Evolutionary conservation across 2,888 invertebrate genomes (phyloP).

Genomic region (Drosophila sordidapex): DNA sequence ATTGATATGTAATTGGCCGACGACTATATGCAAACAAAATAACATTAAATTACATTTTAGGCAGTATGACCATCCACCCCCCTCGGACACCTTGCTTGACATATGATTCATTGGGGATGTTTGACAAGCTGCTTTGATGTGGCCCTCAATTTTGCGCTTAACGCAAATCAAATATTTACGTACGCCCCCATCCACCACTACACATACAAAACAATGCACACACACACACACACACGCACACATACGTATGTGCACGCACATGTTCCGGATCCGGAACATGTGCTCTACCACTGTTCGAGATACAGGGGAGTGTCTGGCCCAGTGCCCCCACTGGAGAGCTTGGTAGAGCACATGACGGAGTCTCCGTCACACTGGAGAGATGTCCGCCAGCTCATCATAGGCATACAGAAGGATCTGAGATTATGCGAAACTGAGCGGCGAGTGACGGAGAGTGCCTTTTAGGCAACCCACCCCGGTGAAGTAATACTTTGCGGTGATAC

Average conservation of each 20-base stretch:
- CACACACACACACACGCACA: constrained; percentile 2
- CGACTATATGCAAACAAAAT: constrained; percentile 49
- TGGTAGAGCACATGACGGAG: too few relatives aligned
- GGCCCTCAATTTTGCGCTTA: constrained; percentile 55
- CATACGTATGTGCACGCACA: constrained; percentile 22
- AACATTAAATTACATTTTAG: constrained; percentile 75
- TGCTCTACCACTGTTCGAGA: too few relatives aligned
- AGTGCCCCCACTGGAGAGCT: too few relatives aligned
- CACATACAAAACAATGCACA: constrained; percentile 10
- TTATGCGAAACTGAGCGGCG: too few relatives aligned
- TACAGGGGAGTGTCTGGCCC: too few relatives aligned
- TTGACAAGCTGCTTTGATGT: constrained; percentile 70
- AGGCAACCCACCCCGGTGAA: too few relatives aligned
- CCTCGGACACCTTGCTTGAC: background rate
- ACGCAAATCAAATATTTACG: constrained; percentile 78
- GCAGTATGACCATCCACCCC: constrained; percentile 1
- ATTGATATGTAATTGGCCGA: constrained; percentile 79
- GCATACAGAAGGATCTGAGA: too few relatives aligned
- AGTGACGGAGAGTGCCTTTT: too few relatives aligned
- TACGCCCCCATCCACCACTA: constrained; percentile 22
- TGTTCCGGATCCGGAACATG: too few relatives aligned
- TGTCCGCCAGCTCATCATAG: too few relatives aligned
- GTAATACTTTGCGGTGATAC: too few relatives aligned
- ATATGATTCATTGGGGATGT: constrained; percentile 7
- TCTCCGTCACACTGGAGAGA: too few relatives aligned